Evolutionary conservation across 2,113 vertebrate genomes (phyloP), one percentile per base, ranked within the genome.

Genomic region (Nannobrachium achirus): DNA sequence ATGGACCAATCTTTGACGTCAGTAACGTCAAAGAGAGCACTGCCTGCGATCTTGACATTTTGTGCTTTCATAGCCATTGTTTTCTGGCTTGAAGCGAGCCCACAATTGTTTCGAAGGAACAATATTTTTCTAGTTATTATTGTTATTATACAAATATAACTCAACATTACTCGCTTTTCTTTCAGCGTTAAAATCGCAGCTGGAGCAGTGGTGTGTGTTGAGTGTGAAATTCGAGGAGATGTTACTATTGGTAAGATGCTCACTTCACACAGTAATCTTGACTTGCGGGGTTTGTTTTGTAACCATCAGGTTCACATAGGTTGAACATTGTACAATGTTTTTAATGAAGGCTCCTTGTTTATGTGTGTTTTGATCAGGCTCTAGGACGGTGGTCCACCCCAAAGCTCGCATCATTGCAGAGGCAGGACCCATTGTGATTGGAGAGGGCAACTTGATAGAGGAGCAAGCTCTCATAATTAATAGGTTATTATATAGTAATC

Each of bases 361-460:
- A 16, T 10, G n/a, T 5, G 11, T 11, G 4, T 39, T 33, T 44
- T 16, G 3, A 38, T 14, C 76, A 99, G 98, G 98, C 4, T 91
- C 97, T 0, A 84, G 98, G 60, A 99, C 97, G 0, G 98, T 99
- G 40, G 93, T 99, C 64, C 98, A 99, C 40, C 98, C 98, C 0
- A 99, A 99, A 86, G 98, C 97, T 38, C 93, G 96, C 2, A 99
- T 99, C 71, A 93, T 98, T 45, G 98, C 98, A 0, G 98, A 99
- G 41, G 96, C 96, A 0, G 98, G 97, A 15, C 98, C 98, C 0
- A 99, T 99, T 16, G 88, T 98, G 16, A 99, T 99, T 3, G 98
- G 98, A 9, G 98, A 99, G 63, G 96, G 97, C 0, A 99, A 99
- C 84, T 84, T 99, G 1, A 99, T 99, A 67, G 98, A 99, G 83